Evolutionary conservation across 1,140 invertebrate species (phyloP).

Genomic region (Drosophila tropicalis): DNA sequence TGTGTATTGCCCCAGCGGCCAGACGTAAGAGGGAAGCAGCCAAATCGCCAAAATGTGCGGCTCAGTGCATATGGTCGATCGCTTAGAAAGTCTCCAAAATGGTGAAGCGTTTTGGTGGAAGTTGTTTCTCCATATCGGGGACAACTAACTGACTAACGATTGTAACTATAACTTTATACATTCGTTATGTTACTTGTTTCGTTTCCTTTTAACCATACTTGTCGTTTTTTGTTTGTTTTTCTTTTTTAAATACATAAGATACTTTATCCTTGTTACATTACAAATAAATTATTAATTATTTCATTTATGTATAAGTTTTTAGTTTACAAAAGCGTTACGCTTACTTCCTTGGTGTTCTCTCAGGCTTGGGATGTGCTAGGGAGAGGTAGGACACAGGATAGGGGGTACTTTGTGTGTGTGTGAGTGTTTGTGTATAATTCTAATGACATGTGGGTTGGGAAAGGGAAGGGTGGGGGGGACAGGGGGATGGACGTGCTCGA

Average conservation of each 20-base stretch:
- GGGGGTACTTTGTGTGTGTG: slow-evolving; percentile 12
- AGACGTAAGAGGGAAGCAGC: slow-evolving; percentile 23
- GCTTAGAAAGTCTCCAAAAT: slow-evolving; percentile 28
- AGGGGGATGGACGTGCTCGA: slow-evolving; percentile 39
- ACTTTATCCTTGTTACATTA: slow-evolving; percentile 35
- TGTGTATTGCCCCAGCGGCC: slow-evolving; percentile 31
- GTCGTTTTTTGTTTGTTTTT: neutral
- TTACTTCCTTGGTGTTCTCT: slow-evolving; percentile 55
- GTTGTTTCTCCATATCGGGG: slow-evolving; percentile 12
- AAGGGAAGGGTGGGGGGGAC: neutral
- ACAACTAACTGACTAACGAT: neutral
- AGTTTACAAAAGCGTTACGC: slow-evolving; percentile 72
- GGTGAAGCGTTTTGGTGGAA: slow-evolving; percentile 34
- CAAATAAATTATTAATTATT: slow-evolving; percentile 49
- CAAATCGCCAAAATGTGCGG: slow-evolving; percentile 27
- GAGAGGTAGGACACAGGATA: slow-evolving; percentile 30
- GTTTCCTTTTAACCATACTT: slow-evolving; percentile 14
- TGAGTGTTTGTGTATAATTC: neutral
- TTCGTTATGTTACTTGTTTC: neutral
- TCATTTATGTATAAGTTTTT: slow-evolving; percentile 34
- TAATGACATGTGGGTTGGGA: slow-evolving; percentile 27
- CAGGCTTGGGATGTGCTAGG: slow-evolving; percentile 41
- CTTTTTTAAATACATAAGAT: slow-evolving; percentile 23
- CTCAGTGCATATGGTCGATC: slow-evolving; percentile 35
- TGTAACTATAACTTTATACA: slow-evolving; percentile 2